These are phyloP conservation scores for Rhombomys opimus DNA, from an alignment of 2,113 vertebrate genomes.

Conservation along the genomic window DNA sequence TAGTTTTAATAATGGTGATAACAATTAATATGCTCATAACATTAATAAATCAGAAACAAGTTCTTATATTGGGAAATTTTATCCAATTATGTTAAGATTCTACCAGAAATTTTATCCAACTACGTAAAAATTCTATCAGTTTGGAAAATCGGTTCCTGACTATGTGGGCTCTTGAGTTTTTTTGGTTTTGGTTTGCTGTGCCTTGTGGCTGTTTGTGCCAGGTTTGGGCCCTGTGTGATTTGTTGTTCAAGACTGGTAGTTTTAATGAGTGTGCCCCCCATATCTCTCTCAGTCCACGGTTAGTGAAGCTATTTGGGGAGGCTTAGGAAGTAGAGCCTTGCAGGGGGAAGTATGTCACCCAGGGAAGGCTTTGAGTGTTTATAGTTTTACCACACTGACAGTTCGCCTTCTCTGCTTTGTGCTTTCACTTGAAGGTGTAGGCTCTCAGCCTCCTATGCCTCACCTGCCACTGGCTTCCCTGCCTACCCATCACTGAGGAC, in stretches of 20 bases:
- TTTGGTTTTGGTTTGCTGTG: background rate
- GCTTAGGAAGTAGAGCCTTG: background rate
- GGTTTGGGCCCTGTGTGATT: background rate
- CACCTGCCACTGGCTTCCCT: background rate
- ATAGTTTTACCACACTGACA: background rate
- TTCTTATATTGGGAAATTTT: slow-evolving; percentile 63
- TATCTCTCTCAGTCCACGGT: background rate
- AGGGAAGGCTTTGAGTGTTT: background rate
- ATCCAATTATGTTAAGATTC: slow-evolving; percentile 52
- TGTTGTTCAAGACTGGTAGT: background rate
- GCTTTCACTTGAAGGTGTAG: background rate
- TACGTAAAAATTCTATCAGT: slow-evolving; percentile 33
- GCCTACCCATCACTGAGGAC: background rate
- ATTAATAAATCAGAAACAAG: slow-evolving; percentile 63
- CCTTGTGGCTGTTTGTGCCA: background rate
- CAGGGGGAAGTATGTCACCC: background rate
- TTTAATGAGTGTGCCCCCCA: background rate
- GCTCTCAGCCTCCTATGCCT: background rate
- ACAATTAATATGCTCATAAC: slow-evolving; percentile 72
- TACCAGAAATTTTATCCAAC: slow-evolving; percentile 53
- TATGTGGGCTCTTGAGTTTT: background rate
- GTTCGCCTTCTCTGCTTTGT: background rate
- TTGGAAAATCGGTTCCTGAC: slow-evolving; percentile 44
- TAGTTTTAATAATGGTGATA: slow-evolving; percentile 71
- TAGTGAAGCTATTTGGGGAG: background rate